phyloP scores from a whole-genome alignment of 1,140 invertebrate species.

The Musca vetustissima region DNA sequence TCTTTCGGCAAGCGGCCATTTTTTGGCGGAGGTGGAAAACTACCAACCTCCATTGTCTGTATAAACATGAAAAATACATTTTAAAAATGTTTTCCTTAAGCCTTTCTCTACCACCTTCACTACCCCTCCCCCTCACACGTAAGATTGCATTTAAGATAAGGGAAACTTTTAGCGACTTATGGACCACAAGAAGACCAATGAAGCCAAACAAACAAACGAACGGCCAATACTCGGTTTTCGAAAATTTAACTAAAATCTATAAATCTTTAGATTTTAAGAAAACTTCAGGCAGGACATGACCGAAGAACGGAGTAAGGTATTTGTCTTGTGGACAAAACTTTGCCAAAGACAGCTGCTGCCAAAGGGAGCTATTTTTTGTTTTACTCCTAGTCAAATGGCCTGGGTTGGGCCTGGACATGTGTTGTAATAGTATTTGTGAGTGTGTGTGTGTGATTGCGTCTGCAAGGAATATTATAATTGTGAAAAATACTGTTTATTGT shows the following conservation, averaged over 20 bases:
- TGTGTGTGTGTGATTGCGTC: neutral
- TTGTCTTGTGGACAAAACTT: constrained; percentile 24
- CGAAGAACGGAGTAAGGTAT: neutral
- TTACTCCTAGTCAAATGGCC: too few species aligned
- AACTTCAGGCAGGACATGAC: too few species aligned
- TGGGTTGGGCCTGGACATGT: neutral
- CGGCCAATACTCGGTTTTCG: neutral
- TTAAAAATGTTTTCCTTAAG: constrained; percentile 1
- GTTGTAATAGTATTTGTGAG: too few species aligned
- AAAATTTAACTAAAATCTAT: constrained; percentile 18
- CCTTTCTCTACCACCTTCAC: neutral
- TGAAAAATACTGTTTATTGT: constrained; percentile 46
- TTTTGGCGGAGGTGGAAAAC: neutral
- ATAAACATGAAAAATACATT: neutral
- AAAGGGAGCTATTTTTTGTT: neutral
- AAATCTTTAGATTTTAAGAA: neutral
- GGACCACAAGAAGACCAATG: constrained; percentile 18
- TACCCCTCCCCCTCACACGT: neutral
- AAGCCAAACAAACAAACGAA: neutral
- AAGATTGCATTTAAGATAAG: neutral
- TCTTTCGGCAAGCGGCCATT: neutral
- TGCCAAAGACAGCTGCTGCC: constrained; percentile 18
- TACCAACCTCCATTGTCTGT: neutral
- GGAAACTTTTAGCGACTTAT: constrained; percentile 23
- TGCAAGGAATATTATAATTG: constrained; percentile 47